phyloP scores from a whole-genome alignment of 1,140 invertebrate species.

The Rhynchophorus ferrugineus region DNA sequence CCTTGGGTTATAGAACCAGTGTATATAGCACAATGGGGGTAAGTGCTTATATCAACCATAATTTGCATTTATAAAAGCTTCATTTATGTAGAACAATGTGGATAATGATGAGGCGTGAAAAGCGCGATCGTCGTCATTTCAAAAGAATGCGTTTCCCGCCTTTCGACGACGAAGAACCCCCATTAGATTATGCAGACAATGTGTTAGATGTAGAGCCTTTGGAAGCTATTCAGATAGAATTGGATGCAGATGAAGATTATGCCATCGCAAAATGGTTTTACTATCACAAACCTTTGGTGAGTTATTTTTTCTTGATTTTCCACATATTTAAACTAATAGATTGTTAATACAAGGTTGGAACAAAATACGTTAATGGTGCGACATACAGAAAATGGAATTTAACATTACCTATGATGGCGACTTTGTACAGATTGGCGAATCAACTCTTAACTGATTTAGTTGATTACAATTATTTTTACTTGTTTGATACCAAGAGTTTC shows the following conservation, averaged over 20 bases:
- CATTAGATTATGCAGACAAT: conserved; percentile 98
- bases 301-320: no score
- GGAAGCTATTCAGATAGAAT: conserved; percentile 97
- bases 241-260: conserved; percentile 93
- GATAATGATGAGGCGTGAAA: conserved; percentile 99
- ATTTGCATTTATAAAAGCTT: no score
- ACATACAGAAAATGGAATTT: conserved; percentile 97
- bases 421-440: conserved; percentile 94
- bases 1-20: conserved; percentile 99
- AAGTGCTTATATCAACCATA: conserved; percentile 37
- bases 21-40: conserved; percentile 99
- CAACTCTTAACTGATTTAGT: conserved; percentile 97
- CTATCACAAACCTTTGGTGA: conserved; percentile 90
- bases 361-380: conserved; percentile 91
- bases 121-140: conserved; percentile 96
- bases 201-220: conserved; percentile 97
- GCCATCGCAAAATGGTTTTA: conserved; percentile 95
- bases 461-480: conserved; percentile 98
- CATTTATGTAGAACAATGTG: conserved; percentile 81
- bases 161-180: conserved; percentile 99
- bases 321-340: no score
- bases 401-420: conserved; percentile 92
- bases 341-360: conserved; percentile 46
- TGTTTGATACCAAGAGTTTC: conserved; percentile 99
- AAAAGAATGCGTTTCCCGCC: conserved; percentile 99